phyloP scores from a whole-genome alignment of 2,797 vertebrate species.

The Aeoliscus strigatus region DNA sequence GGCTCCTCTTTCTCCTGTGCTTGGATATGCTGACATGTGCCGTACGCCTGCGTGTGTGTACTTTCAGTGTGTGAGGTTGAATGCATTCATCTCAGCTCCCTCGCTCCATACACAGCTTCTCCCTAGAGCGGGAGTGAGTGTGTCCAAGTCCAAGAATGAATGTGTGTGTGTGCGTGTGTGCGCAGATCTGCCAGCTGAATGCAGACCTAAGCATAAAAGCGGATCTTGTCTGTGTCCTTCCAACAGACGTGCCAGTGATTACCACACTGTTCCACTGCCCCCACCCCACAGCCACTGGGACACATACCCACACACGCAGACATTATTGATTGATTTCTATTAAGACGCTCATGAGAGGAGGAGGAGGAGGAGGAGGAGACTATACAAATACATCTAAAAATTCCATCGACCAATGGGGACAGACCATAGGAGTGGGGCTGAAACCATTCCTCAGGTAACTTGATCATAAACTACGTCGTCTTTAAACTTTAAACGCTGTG shows the following conservation, averaged over 20 bases:
- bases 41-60: conserved; percentile 42
- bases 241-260: conserved; percentile 57
- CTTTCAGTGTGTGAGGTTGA: conserved; percentile 38
- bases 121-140: conserved; percentile 38
- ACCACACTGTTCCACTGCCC: conserved; percentile 29
- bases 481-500: no score
- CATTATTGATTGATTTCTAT: conserved; percentile 26
- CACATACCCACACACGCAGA: conserved; percentile 7
- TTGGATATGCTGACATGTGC: conserved; percentile 53
- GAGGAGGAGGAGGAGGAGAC: no score
- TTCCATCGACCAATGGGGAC: no score
- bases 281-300: conserved; percentile 18
- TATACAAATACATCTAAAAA: no score
- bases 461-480: no score
- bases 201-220: conserved; percentile 74
- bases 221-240: conserved; percentile 63
- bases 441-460: no score
- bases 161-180: conserved; percentile 19
- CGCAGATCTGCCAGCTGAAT: conserved; percentile 60
- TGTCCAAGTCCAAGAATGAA: conserved; percentile 27
- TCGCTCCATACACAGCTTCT: conserved; percentile 49
- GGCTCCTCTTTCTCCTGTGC: conserved; percentile 37
- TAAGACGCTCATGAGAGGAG: conserved; percentile 23
- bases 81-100: conserved; percentile 40
- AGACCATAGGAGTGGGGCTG: no score